These are phyloP conservation scores for Anableps anableps DNA, from an alignment of 2,797 vertebrate species.

Conservation along the genomic window DNA sequence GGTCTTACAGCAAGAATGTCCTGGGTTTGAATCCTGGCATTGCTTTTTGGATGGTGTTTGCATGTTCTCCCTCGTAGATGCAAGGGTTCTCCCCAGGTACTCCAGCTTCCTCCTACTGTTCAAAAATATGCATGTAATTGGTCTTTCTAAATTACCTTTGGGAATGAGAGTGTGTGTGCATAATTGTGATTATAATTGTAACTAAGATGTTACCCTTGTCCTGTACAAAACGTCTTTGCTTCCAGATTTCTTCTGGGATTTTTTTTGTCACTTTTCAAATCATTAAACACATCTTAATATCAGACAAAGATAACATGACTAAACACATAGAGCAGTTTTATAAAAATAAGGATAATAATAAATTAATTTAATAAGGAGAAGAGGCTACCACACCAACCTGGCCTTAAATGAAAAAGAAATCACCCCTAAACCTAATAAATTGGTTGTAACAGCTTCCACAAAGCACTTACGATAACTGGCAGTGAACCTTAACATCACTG, in stretches of 20 bases:
- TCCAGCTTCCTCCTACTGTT: background rate
- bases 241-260: background rate
- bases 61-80: background rate
- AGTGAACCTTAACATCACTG: background rate
- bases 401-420: background rate
- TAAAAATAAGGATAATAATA: background rate
- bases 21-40: background rate
- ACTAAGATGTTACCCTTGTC: background rate
- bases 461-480: background rate
- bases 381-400: background rate
- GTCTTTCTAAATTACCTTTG: too few species aligned
- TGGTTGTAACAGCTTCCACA: background rate
- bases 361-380: background rate
- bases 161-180: background rate
- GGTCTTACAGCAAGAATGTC: constrained; percentile 1
- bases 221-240: background rate
- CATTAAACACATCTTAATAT: background rate
- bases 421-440: background rate
- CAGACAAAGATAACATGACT: background rate
- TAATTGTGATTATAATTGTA: background rate
- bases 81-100: background rate
- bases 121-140: background rate
- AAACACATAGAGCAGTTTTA: background rate
- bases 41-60: background rate
- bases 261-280: background rate